These are phyloP conservation scores for Notarius quadriscutis DNA, from an alignment of 2,113 vertebrate species.

Conservation along the genomic window DNA sequence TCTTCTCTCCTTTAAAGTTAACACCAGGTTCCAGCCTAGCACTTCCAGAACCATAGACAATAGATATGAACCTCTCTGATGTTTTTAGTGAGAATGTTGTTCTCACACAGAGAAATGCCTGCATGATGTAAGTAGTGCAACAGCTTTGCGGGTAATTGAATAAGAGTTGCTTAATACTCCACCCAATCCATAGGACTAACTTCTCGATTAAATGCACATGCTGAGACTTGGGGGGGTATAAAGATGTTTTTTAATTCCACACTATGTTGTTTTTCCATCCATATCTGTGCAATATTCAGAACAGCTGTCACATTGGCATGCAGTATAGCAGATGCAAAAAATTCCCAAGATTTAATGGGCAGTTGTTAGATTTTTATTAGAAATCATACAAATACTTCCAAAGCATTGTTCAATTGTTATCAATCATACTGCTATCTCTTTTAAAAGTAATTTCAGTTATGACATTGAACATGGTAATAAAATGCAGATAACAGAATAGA, in stretches of 20 bases:
- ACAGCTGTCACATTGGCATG: background rate
- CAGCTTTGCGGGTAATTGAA: conserved; percentile 21
- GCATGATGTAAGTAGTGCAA: conserved; percentile 32
- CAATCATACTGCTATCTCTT: conserved; percentile 5
- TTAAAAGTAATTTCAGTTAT: background rate
- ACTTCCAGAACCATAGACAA: background rate
- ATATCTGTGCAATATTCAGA: background rate
- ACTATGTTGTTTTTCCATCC: background rate
- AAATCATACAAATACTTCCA: background rate
- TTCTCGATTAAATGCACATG: background rate
- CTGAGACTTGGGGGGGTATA: background rate
- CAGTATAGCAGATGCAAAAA: background rate
- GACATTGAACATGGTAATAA: background rate
- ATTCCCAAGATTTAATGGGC: background rate
- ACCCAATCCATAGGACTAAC: background rate
- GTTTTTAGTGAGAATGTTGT: conserved; percentile 4
- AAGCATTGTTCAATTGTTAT: background rate
- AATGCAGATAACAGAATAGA: background rate
- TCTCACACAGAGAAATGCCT: background rate
- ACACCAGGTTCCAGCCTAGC: background rate
- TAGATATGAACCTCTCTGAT: background rate
- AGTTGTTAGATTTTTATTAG: background rate
- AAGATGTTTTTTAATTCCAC: background rate
- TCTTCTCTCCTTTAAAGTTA: background rate
- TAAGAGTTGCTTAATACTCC: background rate